phyloP scores from a whole-genome alignment of 1,140 invertebrate genomes.

The Magallana ariakensis region DNA sequence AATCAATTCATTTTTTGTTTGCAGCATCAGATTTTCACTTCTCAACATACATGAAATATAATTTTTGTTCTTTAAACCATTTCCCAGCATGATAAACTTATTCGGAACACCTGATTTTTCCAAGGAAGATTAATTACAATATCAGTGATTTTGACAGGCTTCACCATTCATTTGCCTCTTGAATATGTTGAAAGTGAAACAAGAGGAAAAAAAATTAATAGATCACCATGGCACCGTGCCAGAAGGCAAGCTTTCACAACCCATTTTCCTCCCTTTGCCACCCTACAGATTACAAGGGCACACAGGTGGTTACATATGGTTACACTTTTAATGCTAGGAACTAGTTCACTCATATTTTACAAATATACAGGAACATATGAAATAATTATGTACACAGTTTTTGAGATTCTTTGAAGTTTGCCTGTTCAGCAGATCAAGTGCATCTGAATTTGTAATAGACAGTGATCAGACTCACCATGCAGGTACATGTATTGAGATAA shows the following conservation, averaged over 20 bases:
- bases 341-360: too few relatives aligned
- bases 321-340: too few relatives aligned
- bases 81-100: too few relatives aligned
- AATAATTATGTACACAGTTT: too few relatives aligned
- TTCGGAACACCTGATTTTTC: too few relatives aligned
- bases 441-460: background rate
- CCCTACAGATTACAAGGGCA: background rate
- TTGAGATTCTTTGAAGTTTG: background rate
- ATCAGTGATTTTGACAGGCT: constrained; percentile 15
- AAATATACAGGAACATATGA: too few relatives aligned
- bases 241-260: background rate
- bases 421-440: background rate
- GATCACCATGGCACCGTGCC: background rate
- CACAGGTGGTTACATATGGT: constrained; percentile 10
- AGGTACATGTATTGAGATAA: too few relatives aligned
- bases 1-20: too few relatives aligned
- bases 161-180: background rate
- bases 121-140: constrained; percentile 14
- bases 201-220: background rate
- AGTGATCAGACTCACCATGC: too few relatives aligned
- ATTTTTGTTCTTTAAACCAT: too few relatives aligned
- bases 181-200: background rate
- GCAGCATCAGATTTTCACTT: too few relatives aligned
- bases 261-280: background rate
- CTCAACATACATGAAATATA: too few relatives aligned